These are phyloP conservation scores for Timema podura DNA, from an alignment of 2,888 invertebrate species.

Conservation along the genomic window DNA sequence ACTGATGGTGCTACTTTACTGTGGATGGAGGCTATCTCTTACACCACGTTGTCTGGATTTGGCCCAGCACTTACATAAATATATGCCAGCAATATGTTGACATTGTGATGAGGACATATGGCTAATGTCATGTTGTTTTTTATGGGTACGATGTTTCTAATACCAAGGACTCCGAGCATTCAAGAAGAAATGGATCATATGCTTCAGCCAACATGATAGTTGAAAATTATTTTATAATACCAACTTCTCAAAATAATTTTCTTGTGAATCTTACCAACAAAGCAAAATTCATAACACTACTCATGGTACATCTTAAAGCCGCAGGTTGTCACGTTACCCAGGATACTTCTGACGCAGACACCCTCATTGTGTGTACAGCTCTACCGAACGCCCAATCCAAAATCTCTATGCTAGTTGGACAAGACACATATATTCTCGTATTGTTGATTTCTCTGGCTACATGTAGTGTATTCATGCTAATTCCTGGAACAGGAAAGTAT, in stretches of 20 bases:
- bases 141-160: neutral
- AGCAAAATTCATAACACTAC: no score
- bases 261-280: slow-evolving; percentile 16
- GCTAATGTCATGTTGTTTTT: neutral
- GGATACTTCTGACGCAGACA: slow-evolving; percentile 17
- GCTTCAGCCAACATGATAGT: neutral
- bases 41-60: neutral
- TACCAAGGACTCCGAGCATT: neutral
- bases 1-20: neutral
- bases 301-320: slow-evolving; percentile 14
- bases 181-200: neutral
- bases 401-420: slow-evolving; percentile 12
- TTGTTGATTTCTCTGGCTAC: slow-evolving; percentile 17
- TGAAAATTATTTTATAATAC: neutral
- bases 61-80: neutral
- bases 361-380: slow-evolving; percentile 11
- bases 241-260: slow-evolving; percentile 6
- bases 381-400: neutral
- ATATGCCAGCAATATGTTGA: neutral
- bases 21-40: neutral
- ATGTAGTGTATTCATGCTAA: slow-evolving; percentile 13
- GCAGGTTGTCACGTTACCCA: slow-evolving; percentile 19
- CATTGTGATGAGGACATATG: neutral
- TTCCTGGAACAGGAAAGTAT: slow-evolving; percentile 15
- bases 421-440: slow-evolving; percentile 6